These are phyloP conservation scores for Ammodytes marinus DNA, from an alignment of 2,113 vertebrate genomes.

Conservation along the genomic window DNA sequence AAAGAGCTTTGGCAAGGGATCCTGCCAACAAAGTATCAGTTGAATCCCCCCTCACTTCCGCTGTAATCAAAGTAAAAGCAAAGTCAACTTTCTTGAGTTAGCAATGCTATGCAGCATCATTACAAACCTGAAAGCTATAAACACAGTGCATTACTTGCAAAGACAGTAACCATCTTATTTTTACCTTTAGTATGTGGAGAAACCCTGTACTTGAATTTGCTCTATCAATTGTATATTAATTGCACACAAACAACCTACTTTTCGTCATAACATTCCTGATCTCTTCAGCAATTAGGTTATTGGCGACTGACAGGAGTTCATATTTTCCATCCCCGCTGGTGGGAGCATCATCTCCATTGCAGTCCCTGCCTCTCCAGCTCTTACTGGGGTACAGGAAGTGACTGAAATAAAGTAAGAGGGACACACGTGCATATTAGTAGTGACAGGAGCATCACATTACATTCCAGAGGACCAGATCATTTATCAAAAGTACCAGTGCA, in stretches of 20 bases:
- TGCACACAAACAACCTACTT: conserved; percentile 78
- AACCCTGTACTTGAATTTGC: background rate
- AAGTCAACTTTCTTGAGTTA: background rate
- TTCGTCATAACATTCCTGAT: conserved; percentile 92
- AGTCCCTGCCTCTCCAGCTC: conserved; percentile 83
- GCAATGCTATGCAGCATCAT: background rate
- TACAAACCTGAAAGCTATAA: background rate
- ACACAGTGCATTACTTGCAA: background rate
- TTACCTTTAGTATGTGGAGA: background rate
- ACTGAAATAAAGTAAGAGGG: conserved; percentile 72
- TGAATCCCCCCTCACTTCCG: conserved; percentile 91
- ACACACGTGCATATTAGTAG: background rate
- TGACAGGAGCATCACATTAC: background rate
- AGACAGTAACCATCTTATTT: background rate
- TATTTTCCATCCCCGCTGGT: conserved; percentile 95
- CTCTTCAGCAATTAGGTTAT: conserved; percentile 92
- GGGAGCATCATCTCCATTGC: conserved; percentile 85
- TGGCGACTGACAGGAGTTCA: conserved; percentile 91
- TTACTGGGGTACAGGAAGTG: conserved; percentile 94
- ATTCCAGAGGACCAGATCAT: background rate
- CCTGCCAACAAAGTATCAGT: conserved; percentile 94
- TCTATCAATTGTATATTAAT: background rate
- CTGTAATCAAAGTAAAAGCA: conserved; percentile 75
- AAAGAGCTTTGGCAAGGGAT: conserved; percentile 96
- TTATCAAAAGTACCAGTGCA: background rate